A percentile compares a stretch with the other conserved stretches of the same genome.
phyloP scores from a whole-genome alignment of 2,797 vertebrate species.

The Peromyscus nudipes region DNA sequence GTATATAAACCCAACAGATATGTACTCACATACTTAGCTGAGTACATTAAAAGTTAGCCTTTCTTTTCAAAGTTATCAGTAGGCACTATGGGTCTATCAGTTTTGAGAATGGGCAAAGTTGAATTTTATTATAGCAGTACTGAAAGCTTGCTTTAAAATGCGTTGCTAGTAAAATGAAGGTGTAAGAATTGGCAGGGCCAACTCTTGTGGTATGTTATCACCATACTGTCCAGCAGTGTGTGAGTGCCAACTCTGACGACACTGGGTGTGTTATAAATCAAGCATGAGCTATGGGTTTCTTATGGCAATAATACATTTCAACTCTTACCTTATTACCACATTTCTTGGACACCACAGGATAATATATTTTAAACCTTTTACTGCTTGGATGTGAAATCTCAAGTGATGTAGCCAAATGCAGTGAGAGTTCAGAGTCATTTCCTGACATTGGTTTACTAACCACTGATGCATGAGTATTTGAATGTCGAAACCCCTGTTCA shows the following conservation, averaged over 20 bases:
- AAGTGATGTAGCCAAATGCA: constrained; percentile 74
- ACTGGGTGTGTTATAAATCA: constrained; percentile 86
- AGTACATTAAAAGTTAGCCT: constrained; percentile 36
- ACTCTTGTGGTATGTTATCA: constrained; percentile 84
- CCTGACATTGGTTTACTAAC: constrained; percentile 78
- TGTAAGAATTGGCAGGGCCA: constrained; percentile 88
- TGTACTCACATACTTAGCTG: background rate
- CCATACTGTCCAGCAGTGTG: constrained; percentile 78
- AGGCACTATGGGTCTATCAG: background rate
- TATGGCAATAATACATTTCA: constrained; percentile 86
- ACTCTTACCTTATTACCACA: constrained; percentile 88
- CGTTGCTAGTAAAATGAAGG: constrained; percentile 83
- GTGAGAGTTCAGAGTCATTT: constrained; percentile 82
- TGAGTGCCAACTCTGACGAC: constrained; percentile 85
- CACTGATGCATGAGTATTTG: constrained; percentile 72
- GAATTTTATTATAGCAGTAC: constrained; percentile 70
- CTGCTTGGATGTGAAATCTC: constrained; percentile 82
- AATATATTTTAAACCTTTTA: constrained; percentile 82
- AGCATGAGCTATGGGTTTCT: constrained; percentile 81
- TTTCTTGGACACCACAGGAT: constrained; percentile 83
- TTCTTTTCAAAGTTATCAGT: constrained; percentile 19
- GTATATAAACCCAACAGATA: background rate
- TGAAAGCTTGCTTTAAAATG: constrained; percentile 86
- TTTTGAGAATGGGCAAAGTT: constrained; percentile 68
- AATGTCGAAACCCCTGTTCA: constrained; percentile 67